phyloP scores from a whole-genome alignment of 2,113 vertebrate species.

The Parus major region DNA sequence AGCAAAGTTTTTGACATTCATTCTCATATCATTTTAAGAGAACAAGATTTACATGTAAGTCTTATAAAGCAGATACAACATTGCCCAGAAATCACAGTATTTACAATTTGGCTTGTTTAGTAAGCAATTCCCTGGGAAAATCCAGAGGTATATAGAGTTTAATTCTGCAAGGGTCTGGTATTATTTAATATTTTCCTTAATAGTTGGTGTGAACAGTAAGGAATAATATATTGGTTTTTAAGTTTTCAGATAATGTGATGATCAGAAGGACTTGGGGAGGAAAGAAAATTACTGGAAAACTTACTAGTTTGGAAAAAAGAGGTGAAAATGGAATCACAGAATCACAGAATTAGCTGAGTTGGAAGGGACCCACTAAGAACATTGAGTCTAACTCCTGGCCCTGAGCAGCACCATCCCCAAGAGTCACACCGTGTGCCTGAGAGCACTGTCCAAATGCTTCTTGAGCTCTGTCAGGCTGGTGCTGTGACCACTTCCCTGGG shows the following conservation, averaged over 20 bases:
- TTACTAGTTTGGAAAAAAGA: neutral
- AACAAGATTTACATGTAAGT: neutral
- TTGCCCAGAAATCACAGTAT: neutral
- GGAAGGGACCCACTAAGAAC: neutral
- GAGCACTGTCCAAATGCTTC: neutral
- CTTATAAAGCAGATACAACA: neutral
- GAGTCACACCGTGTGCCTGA: neutral
- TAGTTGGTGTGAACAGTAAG: neutral
- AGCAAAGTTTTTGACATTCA: neutral
- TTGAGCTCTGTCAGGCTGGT: neutral
- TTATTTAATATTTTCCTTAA: neutral
- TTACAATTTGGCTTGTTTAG: neutral
- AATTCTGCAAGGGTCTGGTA: neutral
- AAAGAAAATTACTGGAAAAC: neutral
- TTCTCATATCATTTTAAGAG: neutral
- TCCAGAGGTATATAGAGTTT: neutral
- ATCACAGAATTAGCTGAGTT: neutral
- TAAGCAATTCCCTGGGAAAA: neutral
- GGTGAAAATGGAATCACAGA: neutral
- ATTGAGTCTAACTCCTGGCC: accelerated
- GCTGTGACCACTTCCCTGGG: neutral
- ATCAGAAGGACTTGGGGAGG: neutral
- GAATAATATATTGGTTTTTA: neutral
- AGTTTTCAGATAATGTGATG: neutral
- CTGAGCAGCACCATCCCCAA: neutral